A percentile compares a stretch with the other conserved stretches of the same genome.
Evolutionary conservation across 2,113 vertebrate genomes (phyloP).

Genomic region (Terrapene triunguis): DNA sequence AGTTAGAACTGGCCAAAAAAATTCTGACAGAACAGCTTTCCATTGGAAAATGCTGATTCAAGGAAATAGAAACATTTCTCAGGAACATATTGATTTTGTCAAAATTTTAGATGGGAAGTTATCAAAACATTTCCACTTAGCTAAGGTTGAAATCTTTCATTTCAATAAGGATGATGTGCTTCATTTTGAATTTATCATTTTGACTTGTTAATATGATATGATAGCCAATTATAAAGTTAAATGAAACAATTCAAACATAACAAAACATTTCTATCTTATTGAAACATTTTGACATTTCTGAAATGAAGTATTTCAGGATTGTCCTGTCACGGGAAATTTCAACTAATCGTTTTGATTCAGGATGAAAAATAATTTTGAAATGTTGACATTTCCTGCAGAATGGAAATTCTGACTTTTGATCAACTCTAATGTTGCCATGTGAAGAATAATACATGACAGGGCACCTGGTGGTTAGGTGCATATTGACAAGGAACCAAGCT

Average conservation of each 20-base stretch:
- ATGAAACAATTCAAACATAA: not conserved
- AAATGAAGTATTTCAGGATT: not conserved
- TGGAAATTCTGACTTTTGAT: not conserved
- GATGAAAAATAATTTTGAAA: not conserved
- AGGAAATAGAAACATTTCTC: not conserved
- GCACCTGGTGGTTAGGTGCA: not conserved
- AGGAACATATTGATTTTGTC: not conserved
- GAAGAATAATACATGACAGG: not conserved
- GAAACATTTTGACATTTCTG: not conserved
- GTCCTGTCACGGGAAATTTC: not conserved
- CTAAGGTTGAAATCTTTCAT: not conserved
- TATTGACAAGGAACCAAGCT: not conserved
- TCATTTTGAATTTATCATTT: not conserved
- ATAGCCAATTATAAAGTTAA: not conserved
- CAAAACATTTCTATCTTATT: not conserved
- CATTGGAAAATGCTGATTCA: not conserved
- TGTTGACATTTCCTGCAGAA: not conserved
- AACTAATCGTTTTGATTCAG: not conserved
- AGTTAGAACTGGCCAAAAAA: not conserved
- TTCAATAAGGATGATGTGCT: not conserved
- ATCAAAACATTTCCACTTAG: not conserved
- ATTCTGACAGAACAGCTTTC: rapidly evolving
- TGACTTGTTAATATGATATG: not conserved
- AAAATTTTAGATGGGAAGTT: not conserved
- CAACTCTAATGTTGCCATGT: not conserved